Conservation (phyloP, 2,113 vertebrate species). For the Syngnathus scovelli region DNA sequence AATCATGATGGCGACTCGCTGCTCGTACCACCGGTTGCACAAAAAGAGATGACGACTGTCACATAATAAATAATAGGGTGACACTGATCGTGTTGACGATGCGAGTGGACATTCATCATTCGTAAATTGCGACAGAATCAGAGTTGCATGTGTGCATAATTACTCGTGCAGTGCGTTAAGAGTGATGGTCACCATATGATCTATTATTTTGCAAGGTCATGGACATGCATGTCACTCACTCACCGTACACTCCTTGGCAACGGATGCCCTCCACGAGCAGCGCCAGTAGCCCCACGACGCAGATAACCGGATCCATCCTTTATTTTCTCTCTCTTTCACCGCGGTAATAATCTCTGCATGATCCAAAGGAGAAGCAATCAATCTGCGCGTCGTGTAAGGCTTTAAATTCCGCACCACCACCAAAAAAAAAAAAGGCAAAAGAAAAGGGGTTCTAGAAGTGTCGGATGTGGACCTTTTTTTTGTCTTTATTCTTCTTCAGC, state of each 20-base stretch:
- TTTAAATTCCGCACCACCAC: conserved; percentile 17
- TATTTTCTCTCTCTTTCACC: conserved; percentile 58
- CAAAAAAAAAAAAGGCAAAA: neutral
- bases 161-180: neutral
- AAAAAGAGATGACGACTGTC: conserved; percentile 10
- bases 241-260: conserved; percentile 90
- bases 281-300: conserved; percentile 81
- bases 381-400: conserved; percentile 27
- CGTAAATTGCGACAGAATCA: neutral
- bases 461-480: neutral
- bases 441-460: neutral
- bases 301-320: conserved; percentile 85
- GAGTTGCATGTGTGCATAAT: neutral
- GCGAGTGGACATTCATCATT: neutral
- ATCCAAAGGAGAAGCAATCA: conserved; percentile 63
- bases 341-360: conserved; percentile 76
- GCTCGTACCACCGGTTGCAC: conserved; percentile 57
- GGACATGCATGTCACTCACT: conserved; percentile 63
- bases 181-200: conserved; percentile 6
- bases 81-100: neutral
- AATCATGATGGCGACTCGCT: conserved; percentile 38
- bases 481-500: conserved; percentile 2
- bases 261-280: conserved; percentile 79
- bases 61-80: neutral
- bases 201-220: conserved; percentile 67